Conservation (phyloP, 2,888 invertebrate species). For the Augiades crinisus region DNA sequence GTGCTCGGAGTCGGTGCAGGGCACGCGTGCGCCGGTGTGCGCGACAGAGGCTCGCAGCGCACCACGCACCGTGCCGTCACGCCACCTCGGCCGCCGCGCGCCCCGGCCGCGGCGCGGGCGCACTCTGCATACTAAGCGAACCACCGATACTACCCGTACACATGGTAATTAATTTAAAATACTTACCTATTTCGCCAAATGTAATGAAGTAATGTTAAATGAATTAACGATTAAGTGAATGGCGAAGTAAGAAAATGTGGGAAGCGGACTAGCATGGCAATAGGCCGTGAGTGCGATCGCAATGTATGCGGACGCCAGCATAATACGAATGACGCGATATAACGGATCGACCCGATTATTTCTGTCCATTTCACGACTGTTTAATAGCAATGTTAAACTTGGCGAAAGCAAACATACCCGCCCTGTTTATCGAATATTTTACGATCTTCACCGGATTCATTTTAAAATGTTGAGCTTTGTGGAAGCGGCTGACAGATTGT, state of each 20-base stretch:
- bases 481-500: slow-evolving; percentile 73
- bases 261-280: slow-evolving; percentile 62
- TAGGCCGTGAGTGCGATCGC: slow-evolving; percentile 49
- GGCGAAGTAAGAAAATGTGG: slow-evolving; percentile 57
- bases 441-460: slow-evolving; percentile 75
- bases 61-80: slow-evolving; percentile 33
- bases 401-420: slow-evolving; percentile 77
- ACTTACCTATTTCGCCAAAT: slow-evolving; percentile 43
- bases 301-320: slow-evolving; percentile 60
- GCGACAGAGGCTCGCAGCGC: slow-evolving; percentile 23
- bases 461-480: slow-evolving; percentile 76
- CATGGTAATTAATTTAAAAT: slow-evolving; percentile 47
- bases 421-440: slow-evolving; percentile 81
- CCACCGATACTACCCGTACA: slow-evolving; percentile 34
- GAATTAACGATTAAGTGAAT: slow-evolving; percentile 64
- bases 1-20: slow-evolving; percentile 43
- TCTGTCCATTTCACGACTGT: slow-evolving; percentile 80
- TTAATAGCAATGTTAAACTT: slow-evolving; percentile 80
- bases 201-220: slow-evolving; percentile 49
- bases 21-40: slow-evolving; percentile 41
- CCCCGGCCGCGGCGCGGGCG: slow-evolving; percentile 31
- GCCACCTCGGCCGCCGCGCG: slow-evolving; percentile 26
- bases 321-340: slow-evolving; percentile 77
- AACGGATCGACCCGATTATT: slow-evolving; percentile 80
- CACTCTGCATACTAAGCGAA: slow-evolving; percentile 36